Conservation (phyloP, 2,797 vertebrate genomes). For the Hoplostethus mediterraneus region DNA sequence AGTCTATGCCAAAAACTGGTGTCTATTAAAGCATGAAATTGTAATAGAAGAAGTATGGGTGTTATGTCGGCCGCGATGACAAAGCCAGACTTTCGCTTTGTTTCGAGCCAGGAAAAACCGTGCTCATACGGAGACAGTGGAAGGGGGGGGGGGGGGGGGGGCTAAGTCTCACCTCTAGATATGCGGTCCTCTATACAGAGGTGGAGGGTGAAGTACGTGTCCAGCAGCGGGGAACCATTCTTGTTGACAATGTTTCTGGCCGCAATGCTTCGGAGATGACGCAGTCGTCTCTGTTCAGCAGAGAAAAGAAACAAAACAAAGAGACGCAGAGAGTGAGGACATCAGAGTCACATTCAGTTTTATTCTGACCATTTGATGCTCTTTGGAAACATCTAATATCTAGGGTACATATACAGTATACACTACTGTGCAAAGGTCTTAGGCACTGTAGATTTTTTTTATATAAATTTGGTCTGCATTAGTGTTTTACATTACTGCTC, state of each 20-base stretch:
- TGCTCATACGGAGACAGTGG: neutral
- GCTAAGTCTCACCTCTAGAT: constrained; percentile 88
- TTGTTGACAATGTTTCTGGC: constrained; percentile 95
- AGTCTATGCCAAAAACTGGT: too few relatives aligned
- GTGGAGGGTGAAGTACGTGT: constrained; percentile 97
- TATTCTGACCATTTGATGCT: constrained; percentile 9
- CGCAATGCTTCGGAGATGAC: constrained; percentile 96
- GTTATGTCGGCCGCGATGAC: too few relatives aligned
- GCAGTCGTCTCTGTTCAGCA: constrained; percentile 90
- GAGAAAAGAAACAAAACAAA: neutral
- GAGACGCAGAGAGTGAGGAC: neutral
- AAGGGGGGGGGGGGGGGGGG: neutral
- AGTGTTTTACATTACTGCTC: too few relatives aligned
- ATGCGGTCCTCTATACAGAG: constrained; percentile 88
- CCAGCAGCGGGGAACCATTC: constrained; percentile 94
- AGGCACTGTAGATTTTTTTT: too few relatives aligned
- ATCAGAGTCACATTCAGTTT: constrained; percentile 17
- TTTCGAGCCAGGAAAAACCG: too few relatives aligned
- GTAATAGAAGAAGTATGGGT: too few relatives aligned
- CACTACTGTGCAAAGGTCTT: too few relatives aligned
- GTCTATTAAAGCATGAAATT: too few relatives aligned
- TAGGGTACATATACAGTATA: neutral
- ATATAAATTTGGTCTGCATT: too few relatives aligned
- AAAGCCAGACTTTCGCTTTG: too few relatives aligned
- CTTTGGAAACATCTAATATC: neutral